Evolutionary conservation across 2,113 vertebrate genomes (phyloP).

Genomic region (Tachysurus vachellii): DNA sequence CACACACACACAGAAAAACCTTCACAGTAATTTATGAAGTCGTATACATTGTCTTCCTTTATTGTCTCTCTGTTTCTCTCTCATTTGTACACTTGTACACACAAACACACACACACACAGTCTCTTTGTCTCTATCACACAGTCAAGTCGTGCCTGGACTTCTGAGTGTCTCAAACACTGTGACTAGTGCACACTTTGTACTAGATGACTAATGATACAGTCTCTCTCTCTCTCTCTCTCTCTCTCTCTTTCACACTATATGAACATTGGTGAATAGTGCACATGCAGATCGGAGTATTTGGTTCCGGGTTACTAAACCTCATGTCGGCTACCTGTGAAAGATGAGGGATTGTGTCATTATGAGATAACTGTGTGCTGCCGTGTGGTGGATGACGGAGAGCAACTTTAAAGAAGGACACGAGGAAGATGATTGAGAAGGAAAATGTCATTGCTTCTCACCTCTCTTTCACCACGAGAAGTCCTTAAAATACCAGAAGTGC

Average conservation of each 20-base stretch:
- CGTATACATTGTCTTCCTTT: too few species aligned
- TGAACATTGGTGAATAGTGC: background rate
- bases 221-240: background rate
- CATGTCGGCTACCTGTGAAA: background rate
- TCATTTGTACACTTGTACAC: background rate
- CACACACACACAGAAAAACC: background rate
- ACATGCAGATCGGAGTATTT: background rate
- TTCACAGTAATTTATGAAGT: too few species aligned
- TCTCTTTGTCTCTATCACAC: background rate
- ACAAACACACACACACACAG: background rate
- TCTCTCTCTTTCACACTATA: background rate
- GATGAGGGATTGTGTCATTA: background rate
- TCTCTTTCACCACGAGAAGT: background rate
- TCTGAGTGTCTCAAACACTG: background rate
- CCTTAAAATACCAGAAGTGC: background rate
- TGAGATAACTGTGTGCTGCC: background rate
- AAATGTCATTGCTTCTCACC: too few species aligned
- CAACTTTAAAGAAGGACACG: background rate
- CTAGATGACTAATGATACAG: conserved; percentile 27
- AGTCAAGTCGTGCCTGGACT: background rate
- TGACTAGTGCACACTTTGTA: background rate
- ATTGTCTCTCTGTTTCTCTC: background rate
- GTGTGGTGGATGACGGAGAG: background rate
- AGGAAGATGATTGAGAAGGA: background rate
- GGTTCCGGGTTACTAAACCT: background rate